phyloP scores from a whole-genome alignment of 2,113 vertebrate genomes.

The Dicerorhinus sumatrensis region DNA sequence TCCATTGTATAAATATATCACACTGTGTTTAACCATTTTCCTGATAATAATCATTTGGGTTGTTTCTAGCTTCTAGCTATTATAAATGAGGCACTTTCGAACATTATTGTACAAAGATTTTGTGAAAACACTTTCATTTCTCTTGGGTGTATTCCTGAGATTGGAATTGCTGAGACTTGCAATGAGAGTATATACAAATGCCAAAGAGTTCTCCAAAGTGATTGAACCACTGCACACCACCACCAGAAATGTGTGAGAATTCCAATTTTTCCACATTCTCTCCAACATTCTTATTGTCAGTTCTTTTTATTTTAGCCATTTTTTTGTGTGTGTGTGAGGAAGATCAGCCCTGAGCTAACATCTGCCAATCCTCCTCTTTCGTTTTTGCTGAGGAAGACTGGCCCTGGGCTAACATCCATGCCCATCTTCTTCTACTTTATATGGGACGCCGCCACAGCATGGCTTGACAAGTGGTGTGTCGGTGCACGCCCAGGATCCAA shows the following conservation, averaged over 20 bases:
- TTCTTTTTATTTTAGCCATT: neutral
- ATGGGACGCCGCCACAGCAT: no score
- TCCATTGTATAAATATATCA: neutral
- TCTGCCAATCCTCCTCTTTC: no score
- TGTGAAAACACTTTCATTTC: neutral
- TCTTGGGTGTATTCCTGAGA: neutral
- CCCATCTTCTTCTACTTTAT: no score
- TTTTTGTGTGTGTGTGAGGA: neutral
- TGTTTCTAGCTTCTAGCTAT: neutral
- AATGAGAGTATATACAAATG: neutral
- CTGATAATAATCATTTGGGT: neutral
- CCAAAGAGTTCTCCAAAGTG: neutral
- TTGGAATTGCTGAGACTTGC: neutral
- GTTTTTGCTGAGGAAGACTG: no score
- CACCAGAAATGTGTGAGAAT: neutral
- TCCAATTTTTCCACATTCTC: neutral
- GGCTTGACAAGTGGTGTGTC: no score
- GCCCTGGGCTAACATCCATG: no score
- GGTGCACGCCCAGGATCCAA: no score
- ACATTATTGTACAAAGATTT: neutral
- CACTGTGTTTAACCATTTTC: neutral
- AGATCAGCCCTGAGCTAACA: no score
- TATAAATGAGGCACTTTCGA: neutral
- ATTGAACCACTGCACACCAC: neutral
- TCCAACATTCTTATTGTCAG: neutral